A percentile compares a stretch with the other conserved stretches of the same genome.
These are phyloP conservation scores for Brevipalpus yothersi DNA, from an alignment of 1,140 invertebrate species.

Conservation along the genomic window DNA sequence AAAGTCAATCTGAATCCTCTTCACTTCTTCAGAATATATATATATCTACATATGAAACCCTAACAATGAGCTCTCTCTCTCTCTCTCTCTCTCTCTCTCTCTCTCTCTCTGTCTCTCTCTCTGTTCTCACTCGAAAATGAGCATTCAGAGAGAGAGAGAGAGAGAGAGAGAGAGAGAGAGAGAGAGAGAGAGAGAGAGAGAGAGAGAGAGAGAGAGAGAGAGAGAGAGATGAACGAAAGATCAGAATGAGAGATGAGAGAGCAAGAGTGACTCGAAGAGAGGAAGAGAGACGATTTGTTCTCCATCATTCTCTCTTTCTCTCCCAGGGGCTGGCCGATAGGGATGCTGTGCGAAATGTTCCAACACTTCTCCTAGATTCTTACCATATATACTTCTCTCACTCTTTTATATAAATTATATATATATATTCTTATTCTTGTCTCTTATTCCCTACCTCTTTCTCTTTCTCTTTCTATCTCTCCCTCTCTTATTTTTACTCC, in stretches of 20 bases:
- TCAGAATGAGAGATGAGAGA: not conserved
- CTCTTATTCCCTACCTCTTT: not conserved
- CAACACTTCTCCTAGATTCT: not conserved
- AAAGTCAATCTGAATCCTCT: too few species aligned
- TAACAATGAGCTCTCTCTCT: too few species aligned
- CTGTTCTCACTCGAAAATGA: too few species aligned
- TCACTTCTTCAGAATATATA: too few species aligned
- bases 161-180: not conserved
- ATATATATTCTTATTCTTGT: not conserved
- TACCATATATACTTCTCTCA: not conserved
- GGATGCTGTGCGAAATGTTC: too few species aligned
- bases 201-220: not conserved
- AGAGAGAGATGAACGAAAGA: not conserved
- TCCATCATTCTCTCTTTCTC: not conserved
- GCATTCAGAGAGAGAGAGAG: too few species aligned
- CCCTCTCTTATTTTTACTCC: too few species aligned
- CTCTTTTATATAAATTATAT: not conserved
- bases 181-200: not conserved
- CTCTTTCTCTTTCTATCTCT: not conserved
- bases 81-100: too few species aligned
- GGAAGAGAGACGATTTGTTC: not conserved
- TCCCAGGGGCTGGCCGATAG: not conserved
- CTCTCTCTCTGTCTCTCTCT: too few species aligned
- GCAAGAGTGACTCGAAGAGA: not conserved
- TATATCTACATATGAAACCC: too few species aligned